Base-by-base conservation (phyloP, 2,797 vertebrate species). In the Hephaestus fuliginosus region DNA sequence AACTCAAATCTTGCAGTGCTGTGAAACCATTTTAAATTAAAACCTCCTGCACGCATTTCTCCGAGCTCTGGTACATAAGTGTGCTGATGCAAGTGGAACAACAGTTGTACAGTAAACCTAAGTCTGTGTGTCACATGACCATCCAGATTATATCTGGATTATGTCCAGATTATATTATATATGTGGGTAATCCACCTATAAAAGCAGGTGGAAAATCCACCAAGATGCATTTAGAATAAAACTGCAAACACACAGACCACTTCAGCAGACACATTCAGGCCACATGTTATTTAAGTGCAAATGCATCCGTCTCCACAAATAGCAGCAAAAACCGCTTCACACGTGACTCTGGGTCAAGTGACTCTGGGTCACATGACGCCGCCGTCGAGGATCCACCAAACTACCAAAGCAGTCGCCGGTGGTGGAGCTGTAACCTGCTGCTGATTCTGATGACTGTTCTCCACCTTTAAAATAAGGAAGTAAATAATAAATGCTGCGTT, bases 151-250 rank as follows among this genome's bases (percentile, higher is more conserved):
- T 25, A 48, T 25, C 48, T 63, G 80, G 86, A 75, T 90, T 88
- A 89, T 6, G n/a, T 22, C 74, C 73, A 78, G 84, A 89, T 90
- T 90, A 87, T 20, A 46, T 39, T 1, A 62, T 69, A 25, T 72
- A 76, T 68, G n/a, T 33, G 57, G 67, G 87, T 92, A 88, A 89
- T 89, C 86, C 79, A 78, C 53, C 77, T 69, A 66, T 46, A 64
- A 80, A 77, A 82, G 65, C 76, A 80, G 80, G 57, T 74, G 74
- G 39, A 67, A 33, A 39, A 64, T 64, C 41, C 55, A 60, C 41
- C 46, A 55, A 69, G 52, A 73, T 65, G 44, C 78, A 83, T 89
- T 83, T 83, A 64, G 65, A 60, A 18, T 2, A 36, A 41, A 67
- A 10, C 11, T 22, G 36, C 13, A 46, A 64, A 25, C 39, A 7